Evolutionary conservation across 2,888 invertebrate species (phyloP), one percentile per base, ranked within the genome.

Genomic region (Synergus umbraculus): DNA sequence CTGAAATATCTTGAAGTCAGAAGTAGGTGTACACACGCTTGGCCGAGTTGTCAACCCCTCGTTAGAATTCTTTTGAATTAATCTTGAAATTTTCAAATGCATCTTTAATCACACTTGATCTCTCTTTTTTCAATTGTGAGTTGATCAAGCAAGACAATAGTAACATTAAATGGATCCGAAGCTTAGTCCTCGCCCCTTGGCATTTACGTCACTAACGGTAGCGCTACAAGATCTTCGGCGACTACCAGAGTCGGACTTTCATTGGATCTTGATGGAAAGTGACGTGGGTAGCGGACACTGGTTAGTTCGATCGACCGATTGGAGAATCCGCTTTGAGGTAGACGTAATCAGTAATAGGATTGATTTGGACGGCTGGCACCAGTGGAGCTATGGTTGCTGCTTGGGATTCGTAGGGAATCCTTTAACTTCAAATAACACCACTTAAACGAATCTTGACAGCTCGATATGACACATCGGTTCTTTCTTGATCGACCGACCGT

Each of bases 311-410:
- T 89, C 87, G 84, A 85, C 83, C 85, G 85, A 88, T 87, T 84
- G 87, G 79, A 79, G 78, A 86, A 86, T 86, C 85, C 86, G 84
- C 82, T 85, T 84, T 76, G 80, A 86, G 90, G 88, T 86, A 84
- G 87, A 87, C 87, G 82, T 85, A 86, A 85, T 84, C 83, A 79
- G 83, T 88, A 88, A 91, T 88, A 87, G 90, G 88, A 90, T 90
- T 90, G 89, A 88, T 90, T 86, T 87, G 85, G 87, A 86, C 85
- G 84, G 85, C 84, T 85, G 86, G 82, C 84, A 81, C 81, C 84
- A 84, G 83, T 84, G 85, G 79, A 80, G 76, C 66, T 65, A 60
- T 73, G 29, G 78, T 69, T 76, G 85, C 64, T 76, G 29, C 77
- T 76, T 76, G 85, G 85, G 86, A 89, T 86, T 87, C 85, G 79